phyloP scores from a whole-genome alignment of 2,888 invertebrate species.

The Ferdinandea cuprea region DNA sequence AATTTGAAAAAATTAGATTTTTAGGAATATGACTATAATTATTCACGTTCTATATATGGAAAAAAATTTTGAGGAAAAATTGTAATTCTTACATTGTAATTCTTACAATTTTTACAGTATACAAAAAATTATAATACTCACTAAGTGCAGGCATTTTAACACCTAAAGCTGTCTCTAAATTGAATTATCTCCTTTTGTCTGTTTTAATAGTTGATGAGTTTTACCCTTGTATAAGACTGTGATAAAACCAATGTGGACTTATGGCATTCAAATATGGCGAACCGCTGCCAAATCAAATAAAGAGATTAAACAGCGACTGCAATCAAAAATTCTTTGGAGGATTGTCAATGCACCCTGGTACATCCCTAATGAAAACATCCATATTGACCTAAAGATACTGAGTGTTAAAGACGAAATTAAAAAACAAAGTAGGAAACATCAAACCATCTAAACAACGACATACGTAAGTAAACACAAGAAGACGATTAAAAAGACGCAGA shows the following conservation, averaged over 20 bases:
- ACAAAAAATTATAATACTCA: too few species aligned
- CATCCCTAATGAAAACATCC: background rate
- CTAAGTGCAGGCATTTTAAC: too few species aligned
- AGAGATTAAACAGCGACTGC: background rate
- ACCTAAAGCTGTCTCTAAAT: too few species aligned
- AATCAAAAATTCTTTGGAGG: conserved; percentile 1
- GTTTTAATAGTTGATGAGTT: too few species aligned
- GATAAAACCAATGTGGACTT: background rate
- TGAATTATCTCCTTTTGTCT: too few species aligned
- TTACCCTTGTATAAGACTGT: conserved; percentile 2
- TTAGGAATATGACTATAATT: too few species aligned
- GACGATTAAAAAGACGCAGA: background rate
- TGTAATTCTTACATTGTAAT: too few species aligned
- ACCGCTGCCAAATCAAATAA: background rate
- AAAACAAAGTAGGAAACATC: too few species aligned
- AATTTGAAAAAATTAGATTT: too few species aligned
- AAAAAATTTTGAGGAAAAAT: too few species aligned
- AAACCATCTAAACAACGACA: background rate
- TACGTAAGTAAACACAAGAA: background rate
- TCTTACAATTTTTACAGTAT: too few species aligned
- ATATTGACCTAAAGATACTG: background rate
- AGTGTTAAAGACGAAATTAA: background rate
- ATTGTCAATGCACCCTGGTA: conserved; percentile 7
- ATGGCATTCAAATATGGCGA: background rate
- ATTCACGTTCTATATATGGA: too few species aligned